These are phyloP conservation scores for Adelosebastes latens DNA, from an alignment of 2,797 vertebrate genomes.

Conservation along the genomic window DNA sequence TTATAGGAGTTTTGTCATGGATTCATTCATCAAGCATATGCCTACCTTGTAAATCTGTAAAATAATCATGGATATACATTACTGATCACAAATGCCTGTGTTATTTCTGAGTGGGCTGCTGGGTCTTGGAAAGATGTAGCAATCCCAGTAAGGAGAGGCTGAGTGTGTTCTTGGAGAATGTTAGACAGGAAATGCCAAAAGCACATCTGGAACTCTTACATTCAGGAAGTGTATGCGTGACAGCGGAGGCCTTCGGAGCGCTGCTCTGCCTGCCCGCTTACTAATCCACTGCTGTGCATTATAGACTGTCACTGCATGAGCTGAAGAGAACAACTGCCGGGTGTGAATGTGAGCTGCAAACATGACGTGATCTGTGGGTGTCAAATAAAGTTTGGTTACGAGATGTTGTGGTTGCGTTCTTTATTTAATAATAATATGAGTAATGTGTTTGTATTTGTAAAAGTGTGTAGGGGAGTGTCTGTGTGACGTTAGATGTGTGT, in stretches of 20 bases:
- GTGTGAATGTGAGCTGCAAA: slow-evolving; percentile 14
- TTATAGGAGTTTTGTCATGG: slow-evolving; percentile 3
- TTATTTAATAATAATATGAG: neutral
- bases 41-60: slow-evolving; percentile 9
- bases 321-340: slow-evolving; percentile 18
- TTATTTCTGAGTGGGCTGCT: slow-evolving; percentile 48
- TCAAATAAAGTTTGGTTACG: slow-evolving; percentile 43
- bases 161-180: slow-evolving; percentile 81
- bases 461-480: neutral
- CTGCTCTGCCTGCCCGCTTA: slow-evolving; percentile 49
- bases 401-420: neutral
- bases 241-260: slow-evolving; percentile 67
- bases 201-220: slow-evolving; percentile 85
- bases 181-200: slow-evolving; percentile 82
- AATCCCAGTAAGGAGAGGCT: slow-evolving; percentile 70
- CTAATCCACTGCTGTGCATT: slow-evolving; percentile 45
- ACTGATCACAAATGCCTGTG: slow-evolving; percentile 19
- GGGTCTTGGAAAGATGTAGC: slow-evolving; percentile 65
- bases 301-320: slow-evolving; percentile 36
- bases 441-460: neutral
- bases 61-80: slow-evolving; percentile 15
- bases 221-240: slow-evolving; percentile 83
- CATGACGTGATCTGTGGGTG: neutral
- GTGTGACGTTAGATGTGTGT: neutral
- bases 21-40: slow-evolving; percentile 3